A percentile compares a stretch with the other conserved stretches of the same genome.
Evolutionary conservation across 2,113 vertebrate genomes (phyloP).

Genomic region (Arizona elegans): DNA sequence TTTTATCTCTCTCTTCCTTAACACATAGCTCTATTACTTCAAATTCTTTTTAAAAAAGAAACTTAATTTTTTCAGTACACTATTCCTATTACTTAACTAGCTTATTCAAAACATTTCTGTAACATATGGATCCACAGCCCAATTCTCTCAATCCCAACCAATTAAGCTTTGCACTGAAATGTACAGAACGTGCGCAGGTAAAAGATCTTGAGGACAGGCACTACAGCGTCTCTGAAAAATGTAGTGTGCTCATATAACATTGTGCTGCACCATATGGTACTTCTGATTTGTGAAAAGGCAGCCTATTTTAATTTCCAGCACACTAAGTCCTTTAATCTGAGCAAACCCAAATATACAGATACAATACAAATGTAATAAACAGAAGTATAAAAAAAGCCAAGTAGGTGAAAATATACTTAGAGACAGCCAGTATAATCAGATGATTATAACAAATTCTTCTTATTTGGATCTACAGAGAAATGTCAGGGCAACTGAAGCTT

Average conservation of each 20-base stretch:
- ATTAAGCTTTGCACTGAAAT: neutral
- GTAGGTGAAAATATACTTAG: slow-evolving; percentile 21
- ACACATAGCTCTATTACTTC: slow-evolving; percentile 12
- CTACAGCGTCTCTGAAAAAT: slow-evolving; percentile 40
- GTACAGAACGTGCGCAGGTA: neutral
- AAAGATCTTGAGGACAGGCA: neutral
- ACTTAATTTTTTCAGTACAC: slow-evolving; percentile 13
- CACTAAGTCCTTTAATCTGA: slow-evolving; percentile 60
- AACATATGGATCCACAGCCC: slow-evolving; percentile 19
- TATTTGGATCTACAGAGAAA: fast-evolving
- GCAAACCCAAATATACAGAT: slow-evolving; percentile 35
- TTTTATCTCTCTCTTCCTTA: slow-evolving; percentile 13
- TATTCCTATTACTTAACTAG: slow-evolving; percentile 40
- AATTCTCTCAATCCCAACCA: neutral
- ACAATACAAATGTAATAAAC: slow-evolving; percentile 19
- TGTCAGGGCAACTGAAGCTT: fast-evolving
- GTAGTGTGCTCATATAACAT: slow-evolving; percentile 26
- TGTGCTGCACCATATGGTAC: neutral
- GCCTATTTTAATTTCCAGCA: slow-evolving; percentile 39
- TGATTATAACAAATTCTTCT: neutral
- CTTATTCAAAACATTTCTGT: slow-evolving; percentile 41
- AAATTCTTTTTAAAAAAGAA: slow-evolving; percentile 20
- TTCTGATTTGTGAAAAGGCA: slow-evolving; percentile 37
- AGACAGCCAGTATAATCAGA: neutral
- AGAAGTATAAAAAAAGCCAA: slow-evolving; percentile 22